These are phyloP conservation scores for Acropternis orthonyx DNA, from an alignment of 2,797 vertebrate genomes.

Conservation along the genomic window DNA sequence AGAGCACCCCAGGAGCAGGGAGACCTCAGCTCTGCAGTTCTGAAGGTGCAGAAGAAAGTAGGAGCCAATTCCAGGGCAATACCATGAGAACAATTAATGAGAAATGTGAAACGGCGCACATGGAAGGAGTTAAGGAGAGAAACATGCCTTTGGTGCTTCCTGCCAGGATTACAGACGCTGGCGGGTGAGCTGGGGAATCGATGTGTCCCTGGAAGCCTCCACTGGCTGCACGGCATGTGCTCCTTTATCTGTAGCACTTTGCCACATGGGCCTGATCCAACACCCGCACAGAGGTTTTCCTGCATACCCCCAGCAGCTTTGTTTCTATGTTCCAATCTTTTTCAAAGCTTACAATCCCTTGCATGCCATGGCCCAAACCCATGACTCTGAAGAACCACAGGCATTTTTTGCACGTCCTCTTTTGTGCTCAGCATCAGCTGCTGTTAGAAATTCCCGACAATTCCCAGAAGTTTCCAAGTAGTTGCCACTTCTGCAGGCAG, in stretches of 20 bases:
- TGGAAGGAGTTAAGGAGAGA: not conserved
- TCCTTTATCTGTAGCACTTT: not conserved
- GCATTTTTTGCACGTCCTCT: not conserved
- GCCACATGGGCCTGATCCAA: not conserved
- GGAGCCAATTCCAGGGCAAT: not conserved
- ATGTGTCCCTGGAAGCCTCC: not conserved
- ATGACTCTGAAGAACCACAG: not conserved
- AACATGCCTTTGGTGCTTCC: not conserved
- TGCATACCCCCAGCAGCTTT: not conserved
- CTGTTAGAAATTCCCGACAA: not conserved
- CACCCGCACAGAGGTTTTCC: not conserved
- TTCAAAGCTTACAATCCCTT: not conserved
- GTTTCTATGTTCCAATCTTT: not conserved
- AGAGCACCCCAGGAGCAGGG: not conserved
- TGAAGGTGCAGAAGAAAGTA: not conserved
- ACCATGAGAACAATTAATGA: not conserved
- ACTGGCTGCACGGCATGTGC: not conserved
- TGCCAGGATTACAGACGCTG: not conserved
- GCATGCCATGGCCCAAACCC: accelerated
- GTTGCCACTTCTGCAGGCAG: not conserved
- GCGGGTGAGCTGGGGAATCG: not conserved
- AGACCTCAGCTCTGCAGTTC: not conserved
- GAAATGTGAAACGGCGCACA: not conserved
- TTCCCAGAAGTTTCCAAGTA: not conserved
- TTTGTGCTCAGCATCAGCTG: not conserved